Base-by-base conservation (phyloP, 2,113 vertebrate species). In the Chaenocephalus aceratus region DNA sequence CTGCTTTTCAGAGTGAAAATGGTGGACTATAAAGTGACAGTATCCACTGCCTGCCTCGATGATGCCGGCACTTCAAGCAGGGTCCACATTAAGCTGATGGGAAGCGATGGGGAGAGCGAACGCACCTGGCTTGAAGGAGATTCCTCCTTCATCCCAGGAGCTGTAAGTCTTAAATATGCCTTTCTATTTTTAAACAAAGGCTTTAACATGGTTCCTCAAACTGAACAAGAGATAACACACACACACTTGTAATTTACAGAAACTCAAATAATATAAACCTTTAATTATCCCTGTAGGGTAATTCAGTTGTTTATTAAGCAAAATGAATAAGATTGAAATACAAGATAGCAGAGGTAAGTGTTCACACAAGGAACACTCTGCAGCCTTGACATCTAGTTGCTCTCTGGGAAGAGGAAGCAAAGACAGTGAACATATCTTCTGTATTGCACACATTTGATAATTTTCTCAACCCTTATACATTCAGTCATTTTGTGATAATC, bases 31-130 rank as follows among this genome's bases (percentile, higher is more conserved):
- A 1, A 80, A 58, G 90, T 89, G 49, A 91, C 59, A 0, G 49
- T 94, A 10, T 69, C 10, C 64, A 93, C 92, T 2, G 30, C 2
- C 0, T 0, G 70, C 9, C 0, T 34, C 0, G 4, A 3, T 1
- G 0, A 0, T n/a, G 72, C 88, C 9, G 30, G 56, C 44, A 92
- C 86, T 12, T 41, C 86, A 0, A 88, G 88, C 84, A 70, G 79
- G 1, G 23, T 92, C 30, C 86, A 5, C 77, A 90, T 93, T 36
- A 93, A 90, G 53, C 75, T 93, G 70, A 79, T 91, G 71, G 93
- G 92, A 14, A 66, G 41, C 3, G 21, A 69, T 1, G 75, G 88
- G 3, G 86, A 92, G 64, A 91, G 83, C 4, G 0, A 69, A 0
- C 77, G 46, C 6, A 51, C 0, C 0, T 44, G 14, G 61, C 83